A percentile compares a stretch with the other conserved stretches of the same genome.
These are phyloP conservation scores for Cataglyphis altisquamis DNA, from an alignment of 2,888 invertebrate genomes.

Conservation along the genomic window DNA sequence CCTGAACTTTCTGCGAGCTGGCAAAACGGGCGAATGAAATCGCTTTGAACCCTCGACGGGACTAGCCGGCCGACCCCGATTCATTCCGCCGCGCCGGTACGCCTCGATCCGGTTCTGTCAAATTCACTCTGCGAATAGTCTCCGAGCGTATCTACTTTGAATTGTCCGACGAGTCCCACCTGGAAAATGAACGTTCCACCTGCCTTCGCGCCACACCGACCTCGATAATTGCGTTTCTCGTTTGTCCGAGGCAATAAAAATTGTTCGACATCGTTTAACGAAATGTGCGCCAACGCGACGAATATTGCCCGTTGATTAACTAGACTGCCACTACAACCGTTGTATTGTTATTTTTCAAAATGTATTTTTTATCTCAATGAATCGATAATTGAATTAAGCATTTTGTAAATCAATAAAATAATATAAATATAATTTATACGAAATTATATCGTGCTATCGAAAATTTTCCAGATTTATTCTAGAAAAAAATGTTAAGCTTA, in stretches of 20 bases:
- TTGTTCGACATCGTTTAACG: conserved; percentile 12
- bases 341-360: background rate
- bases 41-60: conserved; percentile 33
- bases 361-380: background rate
- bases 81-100: conserved; percentile 7
- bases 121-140: conserved; percentile 41
- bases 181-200: conserved; percentile 56
- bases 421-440: too few species aligned
- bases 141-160: conserved; percentile 51
- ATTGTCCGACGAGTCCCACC: conserved; percentile 39
- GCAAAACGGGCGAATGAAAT: conserved; percentile 38
- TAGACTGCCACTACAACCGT: conserved; percentile 1
- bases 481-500: too few species aligned
- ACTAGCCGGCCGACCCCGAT: conserved; percentile 26
- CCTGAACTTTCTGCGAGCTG: conserved; percentile 17
- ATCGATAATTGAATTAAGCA: background rate
- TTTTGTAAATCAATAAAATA: background rate
- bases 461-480: too few species aligned
- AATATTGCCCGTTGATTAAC: conserved; percentile 38
- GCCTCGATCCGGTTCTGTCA: conserved; percentile 34
- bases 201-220: conserved; percentile 44
- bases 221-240: conserved; percentile 60
- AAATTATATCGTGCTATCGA: too few species aligned
- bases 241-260: conserved; percentile 46
- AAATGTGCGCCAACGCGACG: conserved; percentile 27